A percentile compares a stretch with the other conserved stretches of the same genome.
These are phyloP conservation scores for Peromyscus maniculatus DNA, from an alignment of 2,113 vertebrate species.

Conservation along the genomic window DNA sequence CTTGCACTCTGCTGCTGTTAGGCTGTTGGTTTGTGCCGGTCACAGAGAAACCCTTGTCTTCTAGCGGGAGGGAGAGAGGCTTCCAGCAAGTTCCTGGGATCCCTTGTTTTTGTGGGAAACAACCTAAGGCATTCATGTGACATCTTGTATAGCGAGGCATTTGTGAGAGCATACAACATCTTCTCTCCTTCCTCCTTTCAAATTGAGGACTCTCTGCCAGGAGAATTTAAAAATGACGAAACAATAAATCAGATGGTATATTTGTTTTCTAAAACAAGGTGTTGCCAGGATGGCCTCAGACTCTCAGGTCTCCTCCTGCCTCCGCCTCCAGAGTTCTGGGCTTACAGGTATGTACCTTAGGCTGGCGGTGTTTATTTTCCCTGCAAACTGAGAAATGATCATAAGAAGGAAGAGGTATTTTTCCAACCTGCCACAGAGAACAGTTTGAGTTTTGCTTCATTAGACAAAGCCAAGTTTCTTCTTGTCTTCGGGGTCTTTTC, in stretches of 20 bases:
- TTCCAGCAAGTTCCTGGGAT: neutral
- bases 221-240: neutral
- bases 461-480: neutral
- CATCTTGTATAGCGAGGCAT: neutral
- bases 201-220: neutral
- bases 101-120: neutral
- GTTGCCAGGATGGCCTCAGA: neutral
- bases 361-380: neutral
- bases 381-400: neutral
- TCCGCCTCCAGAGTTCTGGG: neutral
- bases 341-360: neutral
- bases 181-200: neutral
- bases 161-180: fast-evolving
- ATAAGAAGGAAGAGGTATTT: neutral
- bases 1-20: neutral
- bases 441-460: neutral
- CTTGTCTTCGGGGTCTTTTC: neutral
- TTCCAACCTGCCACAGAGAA: neutral
- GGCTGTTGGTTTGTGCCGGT: no score
- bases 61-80: neutral
- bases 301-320: neutral
- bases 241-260: neutral
- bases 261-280: neutral
- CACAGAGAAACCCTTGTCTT: no score
- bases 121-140: neutral